Evolutionary conservation across 2,797 vertebrate species (phyloP), one percentile per base, ranked within the genome.

Genomic region (Eremophila alpestris): DNA sequence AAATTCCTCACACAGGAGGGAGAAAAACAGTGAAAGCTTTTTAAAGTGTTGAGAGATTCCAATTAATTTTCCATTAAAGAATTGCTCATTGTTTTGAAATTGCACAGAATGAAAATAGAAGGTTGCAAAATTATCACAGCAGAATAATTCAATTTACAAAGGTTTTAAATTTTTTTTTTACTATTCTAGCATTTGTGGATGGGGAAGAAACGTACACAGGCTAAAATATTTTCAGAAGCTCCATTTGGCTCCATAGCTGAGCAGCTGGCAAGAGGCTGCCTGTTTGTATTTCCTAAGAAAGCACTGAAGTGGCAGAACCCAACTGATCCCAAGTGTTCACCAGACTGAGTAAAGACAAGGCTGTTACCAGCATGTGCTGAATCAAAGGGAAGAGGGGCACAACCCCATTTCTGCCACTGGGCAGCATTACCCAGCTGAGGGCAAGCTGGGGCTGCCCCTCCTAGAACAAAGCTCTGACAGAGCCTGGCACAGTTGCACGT

Each of bases 311-410:
- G 26, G 18, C 58, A 81, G 38, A 87, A 3, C 21, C 23, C 51
- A 29, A 9, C 5, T 7, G 40, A 88, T 43, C 68, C 52, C 52
- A 77, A 19, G 16, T 32, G 65, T 59, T 67, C 52, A 14, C 15
- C 2, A 18, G 60, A 17, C 13, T 1, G 2, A 60, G 40, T 23
- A 7, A 56, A 75, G 46, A 17, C 38, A 45, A n/a, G 20, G 38
- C 84, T 78, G 40, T 14, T 43, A 23, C 9, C 6, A 64, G 19
- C 43, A 38, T 0, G 0, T 16, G 36, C 46, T n/a, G 26, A 58
- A 73, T 3, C 0, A 0, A 54, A 54, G 27, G 29, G 15, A 77
- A 48, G 17, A 1, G 2, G 17, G 59, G 19, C 14, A n/a, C 19
- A 45, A 4, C 5, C 76, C 26, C 1, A 3, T 10, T 64, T 40